These are phyloP conservation scores for Clarias fuscus DNA, from an alignment of 2,797 vertebrate species.

Conservation along the genomic window DNA sequence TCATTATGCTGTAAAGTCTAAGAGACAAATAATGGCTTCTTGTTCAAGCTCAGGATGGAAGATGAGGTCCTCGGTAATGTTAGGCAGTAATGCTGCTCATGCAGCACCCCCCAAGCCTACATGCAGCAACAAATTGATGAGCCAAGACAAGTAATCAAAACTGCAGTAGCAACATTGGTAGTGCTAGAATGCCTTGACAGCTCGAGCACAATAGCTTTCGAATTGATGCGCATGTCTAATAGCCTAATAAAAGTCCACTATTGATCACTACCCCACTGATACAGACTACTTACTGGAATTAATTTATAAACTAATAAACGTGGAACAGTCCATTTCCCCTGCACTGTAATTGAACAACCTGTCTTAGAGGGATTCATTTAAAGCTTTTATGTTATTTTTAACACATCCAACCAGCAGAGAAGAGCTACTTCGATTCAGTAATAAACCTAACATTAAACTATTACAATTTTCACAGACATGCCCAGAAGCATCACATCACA, in stretches of 20 bases:
- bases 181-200: constrained; percentile 16
- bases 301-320: constrained; percentile 32
- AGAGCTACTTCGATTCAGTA: background rate
- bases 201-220: constrained; percentile 13
- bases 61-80: background rate
- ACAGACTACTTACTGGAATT: constrained; percentile 32
- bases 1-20: too few species aligned
- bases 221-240: constrained; percentile 21
- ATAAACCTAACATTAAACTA: background rate
- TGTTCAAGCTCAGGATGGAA: background rate
- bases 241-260: constrained; percentile 23
- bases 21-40: background rate
- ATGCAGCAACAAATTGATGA: background rate
- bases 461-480: background rate
- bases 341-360: constrained; percentile 16
- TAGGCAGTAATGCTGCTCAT: background rate
- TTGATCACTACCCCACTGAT: constrained; percentile 25
- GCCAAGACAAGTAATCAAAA: background rate
- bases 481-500: background rate
- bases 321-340: constrained; percentile 30
- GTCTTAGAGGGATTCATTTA: background rate
- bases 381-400: constrained; percentile 9
- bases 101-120: background rate
- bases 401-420: background rate
- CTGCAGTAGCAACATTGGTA: background rate